phyloP scores from a whole-genome alignment of 2,888 invertebrate genomes.

The Neoitamus cyanurus region DNA sequence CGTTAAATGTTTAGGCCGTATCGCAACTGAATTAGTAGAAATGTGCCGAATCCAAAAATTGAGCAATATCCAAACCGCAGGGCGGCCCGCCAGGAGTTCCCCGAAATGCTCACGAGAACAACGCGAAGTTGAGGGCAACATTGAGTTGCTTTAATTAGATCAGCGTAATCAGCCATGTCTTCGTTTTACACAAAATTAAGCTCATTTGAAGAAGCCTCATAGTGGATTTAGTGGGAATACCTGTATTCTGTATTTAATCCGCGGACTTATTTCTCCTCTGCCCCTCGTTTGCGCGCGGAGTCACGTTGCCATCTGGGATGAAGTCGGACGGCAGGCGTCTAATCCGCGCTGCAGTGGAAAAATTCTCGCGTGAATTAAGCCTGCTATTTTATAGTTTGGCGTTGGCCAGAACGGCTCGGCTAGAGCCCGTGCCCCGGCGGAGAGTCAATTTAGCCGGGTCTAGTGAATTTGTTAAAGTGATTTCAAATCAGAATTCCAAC shows the following conservation, averaged over 20 bases:
- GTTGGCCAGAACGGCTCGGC: not conserved
- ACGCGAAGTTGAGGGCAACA: not conserved
- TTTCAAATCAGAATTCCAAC: conserved; percentile 37
- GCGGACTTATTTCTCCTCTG: not conserved
- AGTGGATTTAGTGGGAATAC: not conserved
- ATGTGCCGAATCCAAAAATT: not conserved
- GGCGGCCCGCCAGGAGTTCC: not conserved
- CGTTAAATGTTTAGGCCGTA: not conserved
- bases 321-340: not conserved
- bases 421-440: not conserved
- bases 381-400: not conserved
- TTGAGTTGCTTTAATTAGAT: conserved; percentile 27
- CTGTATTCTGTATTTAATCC: not conserved
- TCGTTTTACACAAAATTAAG: conserved; percentile 40
- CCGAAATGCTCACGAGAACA: not conserved
- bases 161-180: not conserved
- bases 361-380: conserved; percentile 7
- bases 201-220: conserved; percentile 31
- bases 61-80: not conserved
- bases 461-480: conserved; percentile 35
- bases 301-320: conserved; percentile 1
- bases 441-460: conserved; percentile 18
- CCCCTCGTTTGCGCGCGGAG: not conserved
- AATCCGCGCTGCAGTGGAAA: not conserved
- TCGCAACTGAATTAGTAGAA: not conserved